These are phyloP conservation scores for Echeneis naucrates DNA, from an alignment of 2,797 vertebrate species.

Conservation along the genomic window DNA sequence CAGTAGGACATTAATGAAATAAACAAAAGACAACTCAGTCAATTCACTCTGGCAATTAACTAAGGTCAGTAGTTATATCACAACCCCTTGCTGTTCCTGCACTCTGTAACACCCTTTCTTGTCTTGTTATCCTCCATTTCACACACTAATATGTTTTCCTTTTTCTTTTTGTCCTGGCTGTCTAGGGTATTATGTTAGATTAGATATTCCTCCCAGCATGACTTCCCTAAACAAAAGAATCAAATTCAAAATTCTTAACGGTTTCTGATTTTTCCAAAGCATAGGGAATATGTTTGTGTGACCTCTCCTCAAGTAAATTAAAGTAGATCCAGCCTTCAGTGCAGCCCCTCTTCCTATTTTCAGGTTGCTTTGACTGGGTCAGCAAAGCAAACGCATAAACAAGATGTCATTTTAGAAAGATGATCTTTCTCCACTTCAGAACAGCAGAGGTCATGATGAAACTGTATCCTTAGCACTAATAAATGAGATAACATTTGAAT, in stretches of 20 bases:
- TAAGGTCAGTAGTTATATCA: constrained; percentile 12
- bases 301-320: constrained; percentile 2
- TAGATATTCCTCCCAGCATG: constrained; percentile 1
- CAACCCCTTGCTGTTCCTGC: constrained; percentile 13
- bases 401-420: constrained; percentile 39
- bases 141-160: neutral
- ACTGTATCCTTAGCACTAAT: neutral
- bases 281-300: constrained; percentile 7
- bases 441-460: constrained; percentile 14
- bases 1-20: neutral
- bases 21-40: constrained; percentile 1
- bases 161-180: neutral
- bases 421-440: constrained; percentile 22
- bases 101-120: neutral
- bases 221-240: neutral
- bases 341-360: constrained; percentile 9
- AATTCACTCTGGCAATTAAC: constrained; percentile 13
- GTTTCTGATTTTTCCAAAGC: neutral
- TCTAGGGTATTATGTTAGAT: neutral
- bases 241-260: neutral
- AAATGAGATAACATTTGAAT: neutral
- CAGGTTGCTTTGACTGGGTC: constrained; percentile 4
- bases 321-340: constrained; percentile 13
- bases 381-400: constrained; percentile 10
- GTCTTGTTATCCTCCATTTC: constrained; percentile 4